Evolutionary conservation across 2,888 invertebrate genomes (phyloP).

Genomic region (Drosophila koepferae): DNA sequence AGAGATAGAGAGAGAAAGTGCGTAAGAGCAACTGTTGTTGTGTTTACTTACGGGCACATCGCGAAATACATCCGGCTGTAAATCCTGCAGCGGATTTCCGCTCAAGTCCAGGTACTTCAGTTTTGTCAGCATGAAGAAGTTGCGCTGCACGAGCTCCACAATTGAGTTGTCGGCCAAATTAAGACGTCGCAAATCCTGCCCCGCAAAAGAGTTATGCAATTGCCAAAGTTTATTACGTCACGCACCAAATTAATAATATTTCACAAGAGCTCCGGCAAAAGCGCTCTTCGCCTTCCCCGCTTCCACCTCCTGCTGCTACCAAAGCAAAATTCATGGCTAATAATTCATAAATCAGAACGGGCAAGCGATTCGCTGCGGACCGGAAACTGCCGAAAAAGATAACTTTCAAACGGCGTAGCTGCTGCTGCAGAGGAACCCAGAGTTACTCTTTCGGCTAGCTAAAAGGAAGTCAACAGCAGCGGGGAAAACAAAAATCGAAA

Average conservation of each 20-base stretch:
- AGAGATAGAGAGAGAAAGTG: conserved; percentile 16
- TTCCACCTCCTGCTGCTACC: neutral
- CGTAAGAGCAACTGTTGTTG: conserved; percentile 30
- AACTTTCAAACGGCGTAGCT: conserved; percentile 33
- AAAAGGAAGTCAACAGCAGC: conserved; percentile 35
- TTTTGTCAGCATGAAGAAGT: conserved; percentile 91
- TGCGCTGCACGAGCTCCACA: conserved; percentile 89
- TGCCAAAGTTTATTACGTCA: conserved; percentile 62
- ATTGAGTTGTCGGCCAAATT: conserved; percentile 89
- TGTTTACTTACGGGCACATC: conserved; percentile 87
- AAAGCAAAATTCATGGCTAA: conserved; percentile 57
- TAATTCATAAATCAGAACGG: conserved; percentile 70
- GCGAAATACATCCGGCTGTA: conserved; percentile 92
- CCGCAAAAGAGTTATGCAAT: conserved; percentile 39
- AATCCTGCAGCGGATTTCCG: conserved; percentile 90
- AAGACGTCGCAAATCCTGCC: conserved; percentile 88
- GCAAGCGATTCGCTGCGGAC: conserved; percentile 26
- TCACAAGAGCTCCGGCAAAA: conserved; percentile 29
- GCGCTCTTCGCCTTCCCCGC: neutral
- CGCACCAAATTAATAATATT: conserved; percentile 73
- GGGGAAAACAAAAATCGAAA: conserved; percentile 74
- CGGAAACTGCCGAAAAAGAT: conserved; percentile 59
- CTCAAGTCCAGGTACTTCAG: conserved; percentile 90
- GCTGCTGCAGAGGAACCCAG: conserved; percentile 29
- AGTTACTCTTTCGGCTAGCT: conserved; percentile 19